phyloP scores from a whole-genome alignment of 2,113 vertebrate species.

The Gavia stellata region DNA sequence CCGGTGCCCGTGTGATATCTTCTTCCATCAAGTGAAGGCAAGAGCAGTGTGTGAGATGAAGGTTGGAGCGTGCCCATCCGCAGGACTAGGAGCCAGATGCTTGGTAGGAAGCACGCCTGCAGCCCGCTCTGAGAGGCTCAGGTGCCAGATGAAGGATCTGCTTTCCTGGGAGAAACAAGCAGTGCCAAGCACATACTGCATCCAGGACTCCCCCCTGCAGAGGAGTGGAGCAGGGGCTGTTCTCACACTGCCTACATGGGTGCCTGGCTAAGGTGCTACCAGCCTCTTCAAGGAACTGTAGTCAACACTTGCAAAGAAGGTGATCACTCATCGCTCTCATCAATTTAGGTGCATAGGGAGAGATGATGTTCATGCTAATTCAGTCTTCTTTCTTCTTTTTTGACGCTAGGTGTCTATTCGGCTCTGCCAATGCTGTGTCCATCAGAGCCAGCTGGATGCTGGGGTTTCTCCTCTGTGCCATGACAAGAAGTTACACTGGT shows the following conservation, averaged over 20 bases:
- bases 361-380: neutral
- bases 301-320: neutral
- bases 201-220: neutral
- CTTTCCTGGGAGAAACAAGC: neutral
- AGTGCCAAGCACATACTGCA: neutral
- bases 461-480: neutral
- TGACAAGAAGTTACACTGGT: neutral
- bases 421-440: neutral
- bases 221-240: neutral
- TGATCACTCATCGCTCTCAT: neutral
- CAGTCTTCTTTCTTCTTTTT: neutral
- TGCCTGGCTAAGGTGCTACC: neutral
- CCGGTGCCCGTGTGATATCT: neutral
- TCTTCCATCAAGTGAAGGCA: neutral
- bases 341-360: neutral
- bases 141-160: constrained; percentile 36
- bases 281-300: neutral
- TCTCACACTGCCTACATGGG: neutral
- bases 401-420: neutral
- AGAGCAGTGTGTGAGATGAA: neutral
- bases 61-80: neutral
- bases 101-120: neutral
- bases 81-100: constrained; percentile 14
- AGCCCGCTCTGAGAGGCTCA: neutral
- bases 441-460: constrained; percentile 15